Base-by-base conservation (phyloP, 2,888 invertebrate genomes). In the Serripes groenlandicus region DNA sequence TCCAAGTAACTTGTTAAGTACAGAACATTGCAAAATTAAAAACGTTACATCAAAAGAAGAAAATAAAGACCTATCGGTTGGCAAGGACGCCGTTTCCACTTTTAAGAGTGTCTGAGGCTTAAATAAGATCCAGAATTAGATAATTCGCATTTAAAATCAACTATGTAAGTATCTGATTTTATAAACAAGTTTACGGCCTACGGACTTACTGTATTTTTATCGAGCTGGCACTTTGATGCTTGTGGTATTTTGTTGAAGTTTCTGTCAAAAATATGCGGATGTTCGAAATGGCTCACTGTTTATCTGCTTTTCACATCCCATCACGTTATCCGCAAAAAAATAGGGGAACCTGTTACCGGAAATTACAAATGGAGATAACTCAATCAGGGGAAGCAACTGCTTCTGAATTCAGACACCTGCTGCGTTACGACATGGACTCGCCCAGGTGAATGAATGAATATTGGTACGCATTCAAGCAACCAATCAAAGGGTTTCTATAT, bases 401-500 rank as follows among this genome's bases (percentile, higher is more conserved):
- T n/a, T n/a, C n/a, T n/a, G n/a, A n/a, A n/a, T n/a, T 15, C 21
- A 26, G 9, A 1, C 1, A 56, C 32, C 34, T 34, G 18, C 54
- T 42, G 18, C 35, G 60, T 34, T 60, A 26, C 66, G 37, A 32
- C 69, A 56, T 81, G 56, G 75, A 76, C 75, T 75, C 75, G 64
- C 37, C 80, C 75, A 81, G 75, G 72, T 81, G 68, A 73, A 78
- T 86, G 86, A 86, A 86, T 86, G 86, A 81, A 86, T 34, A 52
- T 42, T 35, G 37, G 5, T 62, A 58, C 60, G 66, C 35, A 72
- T 56, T 71, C 54, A 37, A 54, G 60, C 75, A 76, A 70, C 86
- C 86, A 86, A 86, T 86, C 70, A 86, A 73, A 76, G 32, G 11
- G 42, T 34, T 34, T 68, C 35, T 75, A 77, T 80, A 69, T 73